These are phyloP conservation scores for Limnothrissa miodon DNA, from an alignment of 2,113 vertebrate genomes.

Conservation along the genomic window DNA sequence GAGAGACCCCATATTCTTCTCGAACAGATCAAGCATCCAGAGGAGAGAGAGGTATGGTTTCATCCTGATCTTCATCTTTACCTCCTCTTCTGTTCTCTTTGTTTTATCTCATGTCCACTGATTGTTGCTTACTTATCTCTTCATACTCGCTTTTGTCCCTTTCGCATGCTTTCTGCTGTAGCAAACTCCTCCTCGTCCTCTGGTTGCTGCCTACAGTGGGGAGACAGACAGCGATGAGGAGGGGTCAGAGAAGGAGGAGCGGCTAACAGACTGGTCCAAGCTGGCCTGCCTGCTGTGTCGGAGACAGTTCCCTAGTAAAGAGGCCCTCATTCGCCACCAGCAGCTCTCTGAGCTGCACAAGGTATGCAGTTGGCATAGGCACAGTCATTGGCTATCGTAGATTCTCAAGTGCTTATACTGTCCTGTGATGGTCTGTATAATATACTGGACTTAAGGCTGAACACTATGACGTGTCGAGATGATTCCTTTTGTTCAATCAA, in stretches of 20 bases:
- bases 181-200: slow-evolving; percentile 63
- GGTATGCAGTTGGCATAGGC: slow-evolving; percentile 56
- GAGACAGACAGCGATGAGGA: slow-evolving; percentile 87
- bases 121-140: background rate
- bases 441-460: background rate
- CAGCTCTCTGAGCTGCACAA: slow-evolving; percentile 90
- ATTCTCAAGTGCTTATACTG: background rate
- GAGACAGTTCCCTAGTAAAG: slow-evolving; percentile 89
- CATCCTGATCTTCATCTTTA: background rate
- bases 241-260: slow-evolving; percentile 73
- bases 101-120: background rate
- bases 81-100: background rate
- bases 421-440: background rate
- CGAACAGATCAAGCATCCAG: slow-evolving; percentile 77
- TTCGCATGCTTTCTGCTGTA: slow-evolving; percentile 28
- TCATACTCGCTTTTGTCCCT: background rate
- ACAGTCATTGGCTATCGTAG: background rate
- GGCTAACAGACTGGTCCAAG: slow-evolving; percentile 87
- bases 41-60: slow-evolving; percentile 71
- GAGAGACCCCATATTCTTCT: slow-evolving; percentile 79
- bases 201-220: slow-evolving; percentile 82
- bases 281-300: slow-evolving; percentile 87
- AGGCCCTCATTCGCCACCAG: slow-evolving; percentile 85
- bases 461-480: background rate
- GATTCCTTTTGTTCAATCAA: background rate